Evolutionary conservation across 2,797 vertebrate species (phyloP), one percentile per base, ranked within the genome.

Genomic region (Nannoperca australis): DNA sequence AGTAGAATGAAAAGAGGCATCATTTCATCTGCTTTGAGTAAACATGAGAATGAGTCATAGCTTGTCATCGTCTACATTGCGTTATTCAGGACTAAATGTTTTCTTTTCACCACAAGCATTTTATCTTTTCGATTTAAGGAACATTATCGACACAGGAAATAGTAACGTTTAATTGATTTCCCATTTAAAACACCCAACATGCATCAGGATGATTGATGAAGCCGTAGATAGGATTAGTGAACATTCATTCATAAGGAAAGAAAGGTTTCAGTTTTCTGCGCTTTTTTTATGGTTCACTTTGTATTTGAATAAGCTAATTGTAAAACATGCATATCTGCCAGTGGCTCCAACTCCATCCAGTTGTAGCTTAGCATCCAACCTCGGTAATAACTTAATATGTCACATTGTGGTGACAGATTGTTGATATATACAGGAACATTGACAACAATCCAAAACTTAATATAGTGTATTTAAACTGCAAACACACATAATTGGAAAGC

Each of bases 41-140:
- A 80, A 85, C 60, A 64, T 75, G 67, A 32, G 76, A 80, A 63
- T 85, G 70, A 86, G 70, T 86, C 75, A 71, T 42, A 18, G 62
- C 61, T 59, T 44, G 42, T 77, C 77, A 24, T 50, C 12, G 10
- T 79, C 73, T 38, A 47, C 40, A 17, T 49, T 24, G 3, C 61
- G 73, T 69, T 78, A 24, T 7, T 66, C 30, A 47, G 12, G 14
- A n/a, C 49, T 38, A 67, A 75, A 74, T 72, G 34, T 4, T 68
- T 60, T 67, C 24, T 27, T 60, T 55, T 75, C 58, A 82, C 68
- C 51, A 32, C 11, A 11, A 18, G 30, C 9, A 17, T 49, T 14
- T 58, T 70, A 61, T 80, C 12, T 76, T 83, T 74, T 78, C 69
- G 74, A 38, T 68, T 73, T 51, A 32, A 70, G 53, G 17, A 75